Conservation (phyloP, 2,797 vertebrate genomes). For the Lycodopsis pacificus region DNA sequence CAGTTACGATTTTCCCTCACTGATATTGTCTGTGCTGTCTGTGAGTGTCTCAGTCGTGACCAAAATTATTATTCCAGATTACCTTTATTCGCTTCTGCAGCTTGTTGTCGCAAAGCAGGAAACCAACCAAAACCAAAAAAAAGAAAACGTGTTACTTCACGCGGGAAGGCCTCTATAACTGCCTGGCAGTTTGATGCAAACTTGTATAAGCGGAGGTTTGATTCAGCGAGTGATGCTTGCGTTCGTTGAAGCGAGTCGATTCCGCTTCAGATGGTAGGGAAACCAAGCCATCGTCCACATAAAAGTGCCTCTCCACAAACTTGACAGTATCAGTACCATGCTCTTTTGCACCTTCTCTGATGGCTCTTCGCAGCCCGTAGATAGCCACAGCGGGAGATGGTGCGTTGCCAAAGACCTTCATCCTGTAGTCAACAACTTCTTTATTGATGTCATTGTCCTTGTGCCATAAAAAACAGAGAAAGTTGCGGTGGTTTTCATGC, state of each 20-base stretch:
- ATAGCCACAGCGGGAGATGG: no score
- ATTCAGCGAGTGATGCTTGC: background rate
- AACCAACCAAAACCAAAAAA: conserved; percentile 73
- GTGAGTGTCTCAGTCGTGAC: background rate
- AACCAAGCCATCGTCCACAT: background rate
- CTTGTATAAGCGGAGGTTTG: no score
- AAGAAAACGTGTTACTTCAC: background rate
- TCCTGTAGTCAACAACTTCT: background rate
- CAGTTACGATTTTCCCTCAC: no score
- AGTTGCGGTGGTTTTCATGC: background rate
- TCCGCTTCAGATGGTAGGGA: background rate
- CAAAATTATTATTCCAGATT: conserved; percentile 1
- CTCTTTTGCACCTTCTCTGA: no score
- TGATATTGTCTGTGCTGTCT: no score
- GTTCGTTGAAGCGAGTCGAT: background rate
- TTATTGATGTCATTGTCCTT: background rate
- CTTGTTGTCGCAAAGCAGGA: conserved; percentile 71
- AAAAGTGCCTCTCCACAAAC: background rate
- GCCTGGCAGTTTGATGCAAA: no score
- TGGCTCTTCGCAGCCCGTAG: no score
- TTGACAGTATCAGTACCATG: no score
- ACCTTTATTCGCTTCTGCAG: conserved; percentile 81
- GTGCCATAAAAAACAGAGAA: background rate
- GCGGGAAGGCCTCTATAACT: no score
- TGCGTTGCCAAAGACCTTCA: background rate